Conservation (phyloP, 2,113 vertebrate species). For the Aphyosemion australe region DNA sequence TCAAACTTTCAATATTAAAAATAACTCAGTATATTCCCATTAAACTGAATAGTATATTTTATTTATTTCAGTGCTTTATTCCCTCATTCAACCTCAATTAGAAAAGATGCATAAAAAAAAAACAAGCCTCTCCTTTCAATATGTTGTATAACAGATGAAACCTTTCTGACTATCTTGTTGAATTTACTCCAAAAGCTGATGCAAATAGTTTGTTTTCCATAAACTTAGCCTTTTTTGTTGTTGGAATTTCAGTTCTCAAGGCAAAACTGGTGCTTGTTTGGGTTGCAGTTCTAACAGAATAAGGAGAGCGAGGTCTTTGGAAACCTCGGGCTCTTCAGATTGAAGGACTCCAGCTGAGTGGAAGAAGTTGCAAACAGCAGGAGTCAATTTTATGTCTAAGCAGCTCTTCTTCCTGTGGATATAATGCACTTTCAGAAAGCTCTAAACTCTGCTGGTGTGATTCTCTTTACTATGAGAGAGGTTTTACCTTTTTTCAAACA, state of each 20-base stretch:
- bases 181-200: slow-evolving; percentile 36
- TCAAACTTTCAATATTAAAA: no score
- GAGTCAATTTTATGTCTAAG: slow-evolving; percentile 69
- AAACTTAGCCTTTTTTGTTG: slow-evolving; percentile 13
- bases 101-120: not conserved
- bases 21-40: no score
- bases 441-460: slow-evolving; percentile 52
- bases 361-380: slow-evolving; percentile 70
- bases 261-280: slow-evolving; percentile 42
- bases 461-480: slow-evolving; percentile 37
- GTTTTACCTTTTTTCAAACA: slow-evolving; percentile 11
- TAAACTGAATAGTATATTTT: no score
- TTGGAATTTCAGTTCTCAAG: slow-evolving; percentile 23
- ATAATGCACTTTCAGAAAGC: slow-evolving; percentile 60
- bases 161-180: slow-evolving; percentile 14
- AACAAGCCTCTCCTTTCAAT: not conserved
- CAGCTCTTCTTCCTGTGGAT: slow-evolving; percentile 59
- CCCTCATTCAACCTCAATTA: no score
- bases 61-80: no score
- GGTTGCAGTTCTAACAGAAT: slow-evolving; percentile 34
- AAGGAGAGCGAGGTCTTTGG: slow-evolving; percentile 39
- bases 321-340: slow-evolving; percentile 64
- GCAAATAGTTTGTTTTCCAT: slow-evolving; percentile 47
- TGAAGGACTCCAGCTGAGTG: slow-evolving; percentile 65
- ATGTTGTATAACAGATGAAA: slow-evolving; percentile 5